A percentile compares a stretch with the other conserved stretches of the same genome.
These are phyloP conservation scores for Acrobasis consociella DNA, from an alignment of 2,888 invertebrate genomes.

Conservation along the genomic window DNA sequence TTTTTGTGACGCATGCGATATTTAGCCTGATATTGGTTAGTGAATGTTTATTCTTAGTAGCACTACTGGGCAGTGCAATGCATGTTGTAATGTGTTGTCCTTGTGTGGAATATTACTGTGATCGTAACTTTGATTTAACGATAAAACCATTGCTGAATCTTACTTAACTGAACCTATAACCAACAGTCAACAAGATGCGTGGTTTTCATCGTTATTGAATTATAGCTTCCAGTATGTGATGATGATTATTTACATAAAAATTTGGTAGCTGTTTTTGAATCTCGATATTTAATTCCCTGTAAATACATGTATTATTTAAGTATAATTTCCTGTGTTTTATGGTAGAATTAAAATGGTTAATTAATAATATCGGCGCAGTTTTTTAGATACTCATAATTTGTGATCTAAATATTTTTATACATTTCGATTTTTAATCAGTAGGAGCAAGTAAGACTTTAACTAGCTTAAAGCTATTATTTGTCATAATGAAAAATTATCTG, in stretches of 20 bases:
- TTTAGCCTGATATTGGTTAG: constrained; percentile 41
- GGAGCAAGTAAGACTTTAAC: background rate
- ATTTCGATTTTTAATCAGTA: background rate
- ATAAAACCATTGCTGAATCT: background rate
- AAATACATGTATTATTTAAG: constrained; percentile 2
- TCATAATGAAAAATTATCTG: background rate
- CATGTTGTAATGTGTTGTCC: constrained; percentile 11
- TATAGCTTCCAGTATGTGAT: constrained; percentile 21
- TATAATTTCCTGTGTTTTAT: background rate
- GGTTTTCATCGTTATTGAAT: constrained; percentile 23
- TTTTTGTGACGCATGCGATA: constrained; percentile 48
- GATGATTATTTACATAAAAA: constrained; percentile 18
- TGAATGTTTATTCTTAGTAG: constrained; percentile 32
- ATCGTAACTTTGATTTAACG: constrained; percentile 4
- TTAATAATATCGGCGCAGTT: constrained; percentile 4
- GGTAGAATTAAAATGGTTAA: background rate
- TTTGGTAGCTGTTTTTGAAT: constrained; percentile 16
- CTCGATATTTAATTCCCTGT: constrained; percentile 18
- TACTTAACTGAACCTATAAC: background rate
- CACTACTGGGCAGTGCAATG: constrained; percentile 12
- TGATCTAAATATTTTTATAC: background rate
- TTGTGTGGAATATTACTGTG: constrained; percentile 14
- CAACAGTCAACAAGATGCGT: background rate
- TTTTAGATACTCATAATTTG: constrained; percentile 16
- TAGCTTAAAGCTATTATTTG: background rate